Evolutionary conservation across 2,113 vertebrate species (phyloP).

Genomic region (Dascyllus trimaculatus): DNA sequence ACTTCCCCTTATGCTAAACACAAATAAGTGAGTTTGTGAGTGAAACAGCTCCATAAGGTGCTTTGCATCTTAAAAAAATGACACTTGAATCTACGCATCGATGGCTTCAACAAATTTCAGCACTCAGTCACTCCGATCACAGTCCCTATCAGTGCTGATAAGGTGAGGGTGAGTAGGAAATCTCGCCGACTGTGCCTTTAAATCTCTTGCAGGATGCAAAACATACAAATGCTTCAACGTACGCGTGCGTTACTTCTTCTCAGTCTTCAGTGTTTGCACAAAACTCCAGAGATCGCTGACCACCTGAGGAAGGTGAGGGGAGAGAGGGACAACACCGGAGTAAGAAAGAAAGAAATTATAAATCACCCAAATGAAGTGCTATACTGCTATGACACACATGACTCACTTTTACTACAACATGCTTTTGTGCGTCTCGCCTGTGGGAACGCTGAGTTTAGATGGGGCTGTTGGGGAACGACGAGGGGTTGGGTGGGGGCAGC

Average conservation of each 20-base stretch:
- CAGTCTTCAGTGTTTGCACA: slow-evolving; percentile 82
- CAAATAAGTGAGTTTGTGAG: not conserved
- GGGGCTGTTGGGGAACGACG: slow-evolving; percentile 68
- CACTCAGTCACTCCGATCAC: slow-evolving; percentile 8
- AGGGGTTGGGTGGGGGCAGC: slow-evolving; percentile 75
- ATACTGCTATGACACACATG: slow-evolving; percentile 60
- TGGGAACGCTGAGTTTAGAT: slow-evolving; percentile 69
- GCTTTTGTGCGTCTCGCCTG: slow-evolving; percentile 67
- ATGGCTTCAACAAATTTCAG: slow-evolving; percentile 15
- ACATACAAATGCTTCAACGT: slow-evolving; percentile 37
- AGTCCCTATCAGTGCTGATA: slow-evolving; percentile 15
- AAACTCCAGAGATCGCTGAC: slow-evolving; percentile 86
- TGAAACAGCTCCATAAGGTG: slow-evolving; percentile 11
- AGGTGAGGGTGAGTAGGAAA: slow-evolving; percentile 49
- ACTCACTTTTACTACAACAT: slow-evolving; percentile 76
- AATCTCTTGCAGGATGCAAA: slow-evolving; percentile 62
- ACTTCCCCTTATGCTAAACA: not conserved
- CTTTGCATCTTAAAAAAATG: slow-evolving; percentile 25
- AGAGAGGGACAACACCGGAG: slow-evolving; percentile 23
- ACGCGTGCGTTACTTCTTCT: slow-evolving; percentile 75
- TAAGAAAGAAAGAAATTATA: slow-evolving; percentile 52
- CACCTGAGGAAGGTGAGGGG: slow-evolving; percentile 78
- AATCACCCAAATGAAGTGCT: slow-evolving; percentile 67
- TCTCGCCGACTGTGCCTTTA: slow-evolving; percentile 77
- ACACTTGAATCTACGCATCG: slow-evolving; percentile 24